Base-by-base conservation (phyloP, 2,888 invertebrate genomes). In the Parelbella ahira region DNA sequence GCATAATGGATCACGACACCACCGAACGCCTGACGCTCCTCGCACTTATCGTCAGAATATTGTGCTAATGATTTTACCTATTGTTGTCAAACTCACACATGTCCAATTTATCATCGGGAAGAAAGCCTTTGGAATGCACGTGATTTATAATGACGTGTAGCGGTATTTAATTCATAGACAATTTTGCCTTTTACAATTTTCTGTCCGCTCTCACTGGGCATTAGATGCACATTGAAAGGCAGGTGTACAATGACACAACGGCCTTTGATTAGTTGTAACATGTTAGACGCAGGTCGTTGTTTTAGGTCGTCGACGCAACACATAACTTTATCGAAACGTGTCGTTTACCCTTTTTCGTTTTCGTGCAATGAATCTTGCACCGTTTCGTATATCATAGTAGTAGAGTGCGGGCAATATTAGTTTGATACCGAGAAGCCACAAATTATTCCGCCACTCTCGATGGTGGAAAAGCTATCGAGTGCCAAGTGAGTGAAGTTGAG, bases 401-500 rank as follows among this genome's bases (percentile, higher is more conserved):
- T 7, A 12, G 4, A 25, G 39, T 11, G 25, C 20, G 4, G 3
- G 32, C 19, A 39, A 20, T 33, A 20, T 20, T 41, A 41, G 30
- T 37, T 42, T 45, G 37, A 39, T 49, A 43, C 42, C 33, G 41
- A 28, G 37, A 41, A 36, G 41, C 30, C 46, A 74, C 74, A 77
- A 74, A 78, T 75, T 71, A 80, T 73, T 68, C 59, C 65, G 62
- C 64, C 68, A 69, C 67, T 70, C 55, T 62, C 57, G 61, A 61
- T 56, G 59, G 53, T 61, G 53, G 59, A 63, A 72, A 70, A 78
- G 71, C 78, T 76, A 77, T 78, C 68, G 77, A 65, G 80, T 86
- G 84, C 83, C 86, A 83, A 84, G 68, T 74, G 67, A 72, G 62
- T 83, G 81, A 82, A 73, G 67, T 61, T 63, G 62, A 57, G 67